Conservation (phyloP, 2,797 vertebrate species). For the Danio choprae region DNA sequence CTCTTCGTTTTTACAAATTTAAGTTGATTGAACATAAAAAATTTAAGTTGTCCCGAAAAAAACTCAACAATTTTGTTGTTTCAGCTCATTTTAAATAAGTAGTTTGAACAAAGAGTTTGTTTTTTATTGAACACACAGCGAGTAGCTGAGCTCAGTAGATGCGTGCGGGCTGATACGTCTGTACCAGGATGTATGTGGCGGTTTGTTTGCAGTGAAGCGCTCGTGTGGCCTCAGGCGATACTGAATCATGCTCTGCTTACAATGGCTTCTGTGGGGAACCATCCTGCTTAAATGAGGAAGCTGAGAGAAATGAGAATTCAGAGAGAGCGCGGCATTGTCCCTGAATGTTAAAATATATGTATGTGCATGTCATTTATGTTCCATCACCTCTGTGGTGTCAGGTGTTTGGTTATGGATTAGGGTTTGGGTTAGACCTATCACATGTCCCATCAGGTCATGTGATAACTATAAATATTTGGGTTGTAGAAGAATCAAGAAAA, state of each 20-base stretch:
- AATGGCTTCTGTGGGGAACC: conserved; percentile 66
- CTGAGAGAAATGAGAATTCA: conserved; percentile 43
- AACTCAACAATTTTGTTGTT: too few relatives aligned
- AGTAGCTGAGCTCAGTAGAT: background rate
- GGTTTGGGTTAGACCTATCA: conserved; percentile 15
- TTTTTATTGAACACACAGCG: too few relatives aligned
- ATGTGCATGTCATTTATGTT: conserved; percentile 39
- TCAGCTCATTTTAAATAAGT: too few relatives aligned
- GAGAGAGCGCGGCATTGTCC: conserved; percentile 42
- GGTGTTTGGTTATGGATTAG: conserved; percentile 30
- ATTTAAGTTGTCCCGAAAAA: too few relatives aligned
- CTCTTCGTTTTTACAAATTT: too few relatives aligned
- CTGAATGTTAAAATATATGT: conserved; percentile 48
- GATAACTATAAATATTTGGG: conserved; percentile 42
- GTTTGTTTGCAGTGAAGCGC: conserved; percentile 70
- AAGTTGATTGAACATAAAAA: too few relatives aligned
- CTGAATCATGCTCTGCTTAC: conserved; percentile 43
- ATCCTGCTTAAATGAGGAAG: conserved; percentile 62
- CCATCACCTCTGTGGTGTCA: conserved; percentile 34
- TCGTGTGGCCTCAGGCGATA: conserved; percentile 57
- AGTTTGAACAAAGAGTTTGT: too few relatives aligned
- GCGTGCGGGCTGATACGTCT: conserved; percentile 34
- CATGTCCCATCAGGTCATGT: conserved; percentile 33
- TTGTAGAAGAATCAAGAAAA: background rate
- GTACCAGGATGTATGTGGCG: conserved; percentile 65